phyloP scores from a whole-genome alignment of 1,140 invertebrate genomes.

The Eupeodes corollae region DNA sequence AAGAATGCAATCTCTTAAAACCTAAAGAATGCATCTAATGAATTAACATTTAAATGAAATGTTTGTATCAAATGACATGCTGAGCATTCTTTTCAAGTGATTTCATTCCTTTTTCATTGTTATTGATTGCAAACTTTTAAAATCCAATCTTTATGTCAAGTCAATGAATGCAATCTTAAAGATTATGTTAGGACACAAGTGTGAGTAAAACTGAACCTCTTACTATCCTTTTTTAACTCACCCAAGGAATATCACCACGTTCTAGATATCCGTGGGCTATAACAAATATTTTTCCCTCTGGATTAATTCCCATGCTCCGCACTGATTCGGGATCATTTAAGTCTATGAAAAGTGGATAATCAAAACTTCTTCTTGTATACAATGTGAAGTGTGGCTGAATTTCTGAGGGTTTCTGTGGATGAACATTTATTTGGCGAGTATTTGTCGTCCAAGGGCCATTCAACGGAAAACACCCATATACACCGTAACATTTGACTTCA shows the following conservation, averaged over 20 bases:
- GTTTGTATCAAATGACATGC: too few relatives aligned
- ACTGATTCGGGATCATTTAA: constrained; percentile 53
- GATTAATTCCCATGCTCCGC: constrained; percentile 45
- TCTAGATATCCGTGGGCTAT: constrained; percentile 79
- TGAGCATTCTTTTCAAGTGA: too few relatives aligned
- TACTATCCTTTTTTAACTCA: constrained; percentile 38
- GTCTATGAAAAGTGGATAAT: constrained; percentile 46
- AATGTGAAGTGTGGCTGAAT: constrained; percentile 43
- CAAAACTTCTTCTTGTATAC: constrained; percentile 41
- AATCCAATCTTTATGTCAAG: too few relatives aligned
- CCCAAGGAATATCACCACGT: constrained; percentile 67
- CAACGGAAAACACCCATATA: constrained; percentile 74
- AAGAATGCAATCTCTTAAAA: background rate
- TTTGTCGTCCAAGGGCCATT: constrained; percentile 67
- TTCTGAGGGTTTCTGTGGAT: constrained; percentile 53
- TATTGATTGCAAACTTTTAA: too few relatives aligned
- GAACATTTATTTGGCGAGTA: constrained; percentile 62
- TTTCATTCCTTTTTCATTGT: too few relatives aligned
- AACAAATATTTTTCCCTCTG: constrained; percentile 54
- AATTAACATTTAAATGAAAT: too few relatives aligned
- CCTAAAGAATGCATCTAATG: too few relatives aligned
- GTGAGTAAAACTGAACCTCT: too few relatives aligned
- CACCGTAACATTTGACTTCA: constrained; percentile 53
- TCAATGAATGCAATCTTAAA: too few relatives aligned
- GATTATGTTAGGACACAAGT: background rate